These are phyloP conservation scores for Callaeas wilsoni DNA, from an alignment of 2,113 vertebrate genomes.

Conservation along the genomic window DNA sequence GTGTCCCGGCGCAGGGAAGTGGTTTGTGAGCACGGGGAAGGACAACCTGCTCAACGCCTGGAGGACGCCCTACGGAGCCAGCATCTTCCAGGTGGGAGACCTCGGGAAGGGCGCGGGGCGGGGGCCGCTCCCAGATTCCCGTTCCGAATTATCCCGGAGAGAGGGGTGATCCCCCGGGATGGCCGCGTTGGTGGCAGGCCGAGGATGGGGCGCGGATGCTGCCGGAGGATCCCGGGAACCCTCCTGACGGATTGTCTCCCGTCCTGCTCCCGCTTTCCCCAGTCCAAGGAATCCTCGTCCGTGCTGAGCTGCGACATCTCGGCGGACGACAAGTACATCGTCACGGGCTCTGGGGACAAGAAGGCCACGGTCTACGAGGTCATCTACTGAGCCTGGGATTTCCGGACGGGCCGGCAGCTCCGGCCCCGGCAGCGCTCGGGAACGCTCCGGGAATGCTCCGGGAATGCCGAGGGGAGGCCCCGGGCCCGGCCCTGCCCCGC, in stretches of 20 bases:
- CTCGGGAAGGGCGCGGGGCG: accelerated
- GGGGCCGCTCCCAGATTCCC: not conserved
- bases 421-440: not conserved
- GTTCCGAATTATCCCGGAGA: accelerated
- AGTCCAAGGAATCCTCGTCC: conserved; percentile 97
- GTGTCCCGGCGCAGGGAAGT: conserved; percentile 77
- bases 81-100: conserved; percentile 91
- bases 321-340: conserved; percentile 94
- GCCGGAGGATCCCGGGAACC: too few species aligned
- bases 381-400: conserved; percentile 82
- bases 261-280: not conserved
- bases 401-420: conserved; percentile 6
- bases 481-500: not conserved
- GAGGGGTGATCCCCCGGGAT: not conserved
- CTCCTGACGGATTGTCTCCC: not conserved
- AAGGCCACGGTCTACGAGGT: conserved; percentile 98
- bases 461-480: not conserved
- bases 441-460: not conserved
- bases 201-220: accelerated
- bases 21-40: conserved; percentile 98
- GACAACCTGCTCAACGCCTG: conserved; percentile 97
- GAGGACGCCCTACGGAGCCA: conserved; percentile 95
- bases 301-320: conserved; percentile 98
- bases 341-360: conserved; percentile 97
- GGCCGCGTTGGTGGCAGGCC: accelerated